A percentile compares a stretch with the other conserved stretches of the same genome.
phyloP scores from a whole-genome alignment of 2,888 invertebrate species.

The Lepetodrilus schrolli region DNA sequence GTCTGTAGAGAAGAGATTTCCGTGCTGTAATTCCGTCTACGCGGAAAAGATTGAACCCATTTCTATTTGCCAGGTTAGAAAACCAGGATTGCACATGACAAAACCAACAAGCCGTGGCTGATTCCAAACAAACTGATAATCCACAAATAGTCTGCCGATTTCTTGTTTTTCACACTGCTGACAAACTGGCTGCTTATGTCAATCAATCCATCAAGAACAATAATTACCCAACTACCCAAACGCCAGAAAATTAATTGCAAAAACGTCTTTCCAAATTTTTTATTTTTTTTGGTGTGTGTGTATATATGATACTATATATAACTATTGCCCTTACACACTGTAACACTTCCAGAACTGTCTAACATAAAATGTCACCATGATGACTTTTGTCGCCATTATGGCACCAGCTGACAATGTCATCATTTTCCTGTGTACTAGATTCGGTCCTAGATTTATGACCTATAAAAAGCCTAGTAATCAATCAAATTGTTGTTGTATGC shows the following conservation, averaged over 20 bases:
- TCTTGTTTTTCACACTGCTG: neutral
- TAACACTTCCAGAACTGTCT: too few relatives aligned
- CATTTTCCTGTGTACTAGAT: too few relatives aligned
- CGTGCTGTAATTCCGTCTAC: neutral
- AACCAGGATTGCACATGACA: constrained; percentile 7
- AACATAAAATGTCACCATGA: too few relatives aligned
- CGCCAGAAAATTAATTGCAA: neutral
- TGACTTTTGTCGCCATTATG: too few relatives aligned
- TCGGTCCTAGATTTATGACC: too few relatives aligned
- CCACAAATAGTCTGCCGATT: constrained; percentile 1
- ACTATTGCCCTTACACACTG: too few relatives aligned
- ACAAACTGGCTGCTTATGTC: neutral
- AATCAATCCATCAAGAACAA: neutral
- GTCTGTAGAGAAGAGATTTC: constrained; percentile 4
- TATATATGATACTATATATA: too few relatives aligned
- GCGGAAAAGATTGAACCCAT: neutral
- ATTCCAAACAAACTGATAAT: neutral
- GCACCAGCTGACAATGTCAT: too few relatives aligned
- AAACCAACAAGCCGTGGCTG: neutral
- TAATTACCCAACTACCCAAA: neutral
- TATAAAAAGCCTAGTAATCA: too few relatives aligned
- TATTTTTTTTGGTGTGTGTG: too few relatives aligned
- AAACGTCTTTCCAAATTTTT: too few relatives aligned
- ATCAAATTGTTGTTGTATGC: too few relatives aligned
- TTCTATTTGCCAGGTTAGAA: constrained; percentile 7